Conservation (phyloP, 2,113 vertebrate species). For the Lathamus discolor region DNA sequence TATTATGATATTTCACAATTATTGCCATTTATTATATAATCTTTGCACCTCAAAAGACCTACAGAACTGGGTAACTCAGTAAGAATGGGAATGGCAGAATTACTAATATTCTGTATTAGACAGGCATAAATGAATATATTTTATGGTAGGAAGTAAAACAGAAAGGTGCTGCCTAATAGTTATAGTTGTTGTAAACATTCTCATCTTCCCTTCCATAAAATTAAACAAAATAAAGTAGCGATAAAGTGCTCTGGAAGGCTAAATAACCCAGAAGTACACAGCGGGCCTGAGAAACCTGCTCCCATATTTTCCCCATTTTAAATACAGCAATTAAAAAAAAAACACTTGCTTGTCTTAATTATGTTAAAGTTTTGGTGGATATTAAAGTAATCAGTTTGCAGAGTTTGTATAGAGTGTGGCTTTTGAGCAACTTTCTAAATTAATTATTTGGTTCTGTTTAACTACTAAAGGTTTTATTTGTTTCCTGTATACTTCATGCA, state of each 20-base stretch:
- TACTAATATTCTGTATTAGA: not conserved
- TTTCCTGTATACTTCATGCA: conserved; percentile 12
- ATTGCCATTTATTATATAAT: not conserved
- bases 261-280: conserved; percentile 31
- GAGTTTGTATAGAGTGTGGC: not conserved
- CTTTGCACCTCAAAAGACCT: not conserved
- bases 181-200: not conserved
- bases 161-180: not conserved
- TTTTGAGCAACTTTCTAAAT: not conserved
- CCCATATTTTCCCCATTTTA: conserved; percentile 20
- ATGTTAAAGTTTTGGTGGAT: not conserved
- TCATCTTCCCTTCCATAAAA: conserved; percentile 19
- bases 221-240: conserved; percentile 25
- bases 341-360: not conserved
- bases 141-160: not conserved
- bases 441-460: not conserved
- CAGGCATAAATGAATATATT: not conserved
- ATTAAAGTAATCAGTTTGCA: not conserved
- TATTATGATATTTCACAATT: not conserved
- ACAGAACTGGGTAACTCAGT: not conserved
- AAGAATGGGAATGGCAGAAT: not conserved
- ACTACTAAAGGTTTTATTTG: not conserved
- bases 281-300: conserved; percentile 39
- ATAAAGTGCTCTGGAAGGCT: conserved; percentile 57
- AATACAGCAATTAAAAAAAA: not conserved